These are phyloP conservation scores for Psilanteris sp. DNA, from an alignment of 1,140 invertebrate species.

Conservation along the genomic window DNA sequence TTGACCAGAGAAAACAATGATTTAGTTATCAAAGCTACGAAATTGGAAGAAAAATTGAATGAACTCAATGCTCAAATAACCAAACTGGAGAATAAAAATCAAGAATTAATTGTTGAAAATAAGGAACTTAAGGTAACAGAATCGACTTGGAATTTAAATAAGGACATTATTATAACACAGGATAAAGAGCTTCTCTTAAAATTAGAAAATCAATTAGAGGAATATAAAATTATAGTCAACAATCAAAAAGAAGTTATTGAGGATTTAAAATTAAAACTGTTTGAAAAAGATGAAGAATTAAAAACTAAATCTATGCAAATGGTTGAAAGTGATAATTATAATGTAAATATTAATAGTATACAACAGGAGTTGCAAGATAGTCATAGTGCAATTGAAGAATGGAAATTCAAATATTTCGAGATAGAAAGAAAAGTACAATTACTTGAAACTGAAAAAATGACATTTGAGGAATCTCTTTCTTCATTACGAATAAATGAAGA, in stretches of 20 bases:
- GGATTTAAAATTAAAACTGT: slow-evolving; percentile 69
- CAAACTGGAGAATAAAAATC: slow-evolving; percentile 76
- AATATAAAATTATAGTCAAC: slow-evolving; percentile 76
- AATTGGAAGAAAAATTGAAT: slow-evolving; percentile 72
- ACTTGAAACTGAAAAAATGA: slow-evolving; percentile 62
- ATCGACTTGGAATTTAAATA: slow-evolving; percentile 63
- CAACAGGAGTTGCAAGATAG: slow-evolving; percentile 69
- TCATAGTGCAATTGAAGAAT: slow-evolving; percentile 69
- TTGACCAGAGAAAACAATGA: slow-evolving; percentile 83
- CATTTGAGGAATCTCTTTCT: slow-evolving; percentile 63
- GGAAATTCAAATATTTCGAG: slow-evolving; percentile 72
- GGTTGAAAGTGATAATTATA: slow-evolving; percentile 32
- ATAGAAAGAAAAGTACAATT: slow-evolving; percentile 69
- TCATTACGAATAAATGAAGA: slow-evolving; percentile 52
- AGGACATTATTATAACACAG: slow-evolving; percentile 70
- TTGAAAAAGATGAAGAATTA: slow-evolving; percentile 68
- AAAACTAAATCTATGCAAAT: slow-evolving; percentile 59
- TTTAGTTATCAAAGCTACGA: slow-evolving; percentile 80
- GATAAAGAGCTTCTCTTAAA: slow-evolving; percentile 7
- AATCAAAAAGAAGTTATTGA: slow-evolving; percentile 77
- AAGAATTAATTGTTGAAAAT: slow-evolving; percentile 75
- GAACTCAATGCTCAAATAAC: slow-evolving; percentile 52
- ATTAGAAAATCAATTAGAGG: slow-evolving; percentile 79
- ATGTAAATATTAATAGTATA: slow-evolving; percentile 57
- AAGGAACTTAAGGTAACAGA: slow-evolving; percentile 58